Conservation (phyloP, 2,888 invertebrate species). For the Meiosimyza decipiens region DNA sequence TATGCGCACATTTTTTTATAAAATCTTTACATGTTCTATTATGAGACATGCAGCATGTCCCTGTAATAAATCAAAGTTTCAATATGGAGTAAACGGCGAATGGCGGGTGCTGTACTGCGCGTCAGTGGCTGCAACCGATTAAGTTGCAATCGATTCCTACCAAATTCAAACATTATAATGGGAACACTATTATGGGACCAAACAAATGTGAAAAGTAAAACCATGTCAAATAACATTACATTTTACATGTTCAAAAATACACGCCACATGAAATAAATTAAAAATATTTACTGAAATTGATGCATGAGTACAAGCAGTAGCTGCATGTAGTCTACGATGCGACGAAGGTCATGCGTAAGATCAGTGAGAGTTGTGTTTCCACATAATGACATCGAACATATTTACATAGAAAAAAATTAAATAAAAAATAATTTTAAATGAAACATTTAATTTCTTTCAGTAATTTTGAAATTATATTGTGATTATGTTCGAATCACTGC, state of each 20-base stretch:
- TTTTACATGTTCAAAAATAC: constrained; percentile 38
- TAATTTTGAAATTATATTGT: no score
- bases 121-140: no score
- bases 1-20: constrained; percentile 53
- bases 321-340: no score
- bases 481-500: no score
- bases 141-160: constrained; percentile 20
- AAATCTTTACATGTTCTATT: no score
- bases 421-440: no score
- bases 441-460: no score
- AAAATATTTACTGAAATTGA: not conserved
- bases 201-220: constrained; percentile 28
- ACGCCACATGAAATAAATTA: constrained; percentile 36
- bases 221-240: constrained; percentile 48
- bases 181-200: constrained; percentile 40
- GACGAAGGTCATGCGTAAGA: no score
- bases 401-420: no score
- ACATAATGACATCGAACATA: no score
- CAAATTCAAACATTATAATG: constrained; percentile 36
- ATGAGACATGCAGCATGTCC: constrained; percentile 53
- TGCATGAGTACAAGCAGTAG: not conserved
- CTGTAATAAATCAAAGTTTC: constrained; percentile 57
- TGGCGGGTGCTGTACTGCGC: no score
- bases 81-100: constrained; percentile 53
- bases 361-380: no score